Conservation (phyloP, 2,888 invertebrate species). For the Drosophila pseudotalamancana region DNA sequence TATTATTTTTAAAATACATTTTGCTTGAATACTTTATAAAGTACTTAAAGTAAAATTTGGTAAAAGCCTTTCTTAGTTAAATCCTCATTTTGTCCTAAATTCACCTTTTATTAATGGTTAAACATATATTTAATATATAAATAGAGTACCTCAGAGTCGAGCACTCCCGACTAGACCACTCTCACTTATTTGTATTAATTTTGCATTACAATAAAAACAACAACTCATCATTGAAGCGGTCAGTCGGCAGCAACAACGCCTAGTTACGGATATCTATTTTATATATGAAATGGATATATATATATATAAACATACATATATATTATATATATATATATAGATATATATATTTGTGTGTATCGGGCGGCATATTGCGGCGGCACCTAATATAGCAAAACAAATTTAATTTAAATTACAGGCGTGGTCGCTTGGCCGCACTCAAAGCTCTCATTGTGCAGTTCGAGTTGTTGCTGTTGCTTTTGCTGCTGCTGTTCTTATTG, state of each 20-base stretch:
- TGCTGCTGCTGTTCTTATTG: constrained; percentile 22
- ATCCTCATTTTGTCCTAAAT: no score
- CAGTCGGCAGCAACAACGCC: constrained; percentile 57
- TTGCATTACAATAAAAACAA: constrained; percentile 56
- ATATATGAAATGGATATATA: constrained; percentile 10
- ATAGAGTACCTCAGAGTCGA: background rate
- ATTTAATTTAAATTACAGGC: constrained; percentile 80
- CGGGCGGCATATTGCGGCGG: constrained; percentile 60
- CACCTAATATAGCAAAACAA: constrained; percentile 78
- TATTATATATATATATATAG: constrained; percentile 14
- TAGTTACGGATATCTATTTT: constrained; percentile 61
- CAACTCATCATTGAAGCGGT: constrained; percentile 74
- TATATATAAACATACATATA: constrained; percentile 7
- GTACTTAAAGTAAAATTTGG: no score
- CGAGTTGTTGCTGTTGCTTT: constrained; percentile 33
- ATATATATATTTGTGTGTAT: constrained; percentile 22
- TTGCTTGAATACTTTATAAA: no score
- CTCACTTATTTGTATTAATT: constrained; percentile 4
- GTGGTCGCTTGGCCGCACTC: constrained; percentile 69
- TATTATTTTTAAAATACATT: no score
- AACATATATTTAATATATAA: background rate
- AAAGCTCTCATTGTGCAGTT: constrained; percentile 68
- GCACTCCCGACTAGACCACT: background rate
- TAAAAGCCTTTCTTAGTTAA: no score
- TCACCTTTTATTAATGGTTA: no score